Base-by-base conservation (phyloP, 2,888 invertebrate genomes). In the Cactoblastis cactorum region DNA sequence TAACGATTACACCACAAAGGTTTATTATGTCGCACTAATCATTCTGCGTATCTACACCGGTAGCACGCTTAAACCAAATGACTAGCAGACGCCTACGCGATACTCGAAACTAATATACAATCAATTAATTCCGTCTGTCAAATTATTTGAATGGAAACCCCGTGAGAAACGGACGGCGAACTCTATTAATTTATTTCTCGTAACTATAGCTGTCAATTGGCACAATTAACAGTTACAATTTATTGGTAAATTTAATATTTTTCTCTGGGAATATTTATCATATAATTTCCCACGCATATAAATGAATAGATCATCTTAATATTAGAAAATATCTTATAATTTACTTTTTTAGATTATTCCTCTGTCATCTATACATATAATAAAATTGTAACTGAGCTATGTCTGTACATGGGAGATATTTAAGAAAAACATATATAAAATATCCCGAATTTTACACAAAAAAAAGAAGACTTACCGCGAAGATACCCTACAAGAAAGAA, bases 81-180 rank as follows among this genome's bases (percentile, higher is more conserved):
- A 35, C 8, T 11, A 37, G 24, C 14, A 22, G 15, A n/a, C 47
- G 28, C 47, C 37, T 15, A 37, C 47, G 28, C 37, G n/a, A n/a
- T n/a, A 14, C 22, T 15, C n/a, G n/a, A n/a, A n/a, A 41, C 34
- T 49, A 41, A 49, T 34, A 33, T 33, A 34, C 33, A 49, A 33
- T 43, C 49, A 49, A 49, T 49, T 49, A 49, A 34, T 9, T 17
- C n/a, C 33, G 14, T 18, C 33, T 41, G 33, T 19, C 41, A 43
- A 41, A 41, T 49, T 49, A 49, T 41, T 41, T 33, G 17, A 19
- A 41, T 14, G 33, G 17, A 32, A 32, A 32, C 19, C 19, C 4
- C 22, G 49, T 22, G 41, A 49, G 49, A 41, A 49, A 34, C 41
- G 49, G 18, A 1, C 18, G 17, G 3, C 3, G n/a, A 38, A 38